Evolutionary conservation across 2,888 invertebrate genomes (phyloP), one percentile per base, ranked within the genome.

Genomic region (Cephus sareptanus): DNA sequence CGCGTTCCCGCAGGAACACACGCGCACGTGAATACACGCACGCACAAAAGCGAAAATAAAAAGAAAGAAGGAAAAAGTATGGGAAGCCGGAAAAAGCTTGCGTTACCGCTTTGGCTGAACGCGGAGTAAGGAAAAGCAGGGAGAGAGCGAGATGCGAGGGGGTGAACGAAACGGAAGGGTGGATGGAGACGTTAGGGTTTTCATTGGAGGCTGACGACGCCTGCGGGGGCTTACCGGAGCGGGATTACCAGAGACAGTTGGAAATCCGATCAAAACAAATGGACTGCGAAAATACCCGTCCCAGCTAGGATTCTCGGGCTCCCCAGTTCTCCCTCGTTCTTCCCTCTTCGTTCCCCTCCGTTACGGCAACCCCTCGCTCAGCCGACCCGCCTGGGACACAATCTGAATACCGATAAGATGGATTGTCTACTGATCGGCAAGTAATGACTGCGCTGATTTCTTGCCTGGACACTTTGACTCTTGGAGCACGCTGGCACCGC

Each of bases 241-340:
- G 83, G 87, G 89, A 90, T 90, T 90, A 90, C 87, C 84, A 82
- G 86, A 87, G 90, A 90, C 90, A 89, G 89, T 89, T 87, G 88
- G 86, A 86, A 89, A 90, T 90, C 90, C 89, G 90, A 90, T 90
- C 89, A 89, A 89, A 90, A 90, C 90, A 90, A 90, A 90, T 90
- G 90, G 89, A 90, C 90, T 89, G 88, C 87, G 88, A 89, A 88
- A 88, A 87, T 87, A 85, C 85, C 85, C 82, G 56, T 70, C 75
- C 77, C 40, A 40, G 40, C 40, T 40, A 40, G 40, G 40, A 15
- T 40, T 69, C 73, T 69, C 80, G 79, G 56, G n/a, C 69, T 76
- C 73, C 34, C 76, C 73, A 75, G 68, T 68, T 56, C 56, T 69
- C 70, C 31, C 40, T 34, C 76, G 78, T 76, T 73, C 68, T 73